phyloP scores from a whole-genome alignment of 37 sponge, comb jelly and placozoan genomes.

The Beroe forskalii region DNA sequence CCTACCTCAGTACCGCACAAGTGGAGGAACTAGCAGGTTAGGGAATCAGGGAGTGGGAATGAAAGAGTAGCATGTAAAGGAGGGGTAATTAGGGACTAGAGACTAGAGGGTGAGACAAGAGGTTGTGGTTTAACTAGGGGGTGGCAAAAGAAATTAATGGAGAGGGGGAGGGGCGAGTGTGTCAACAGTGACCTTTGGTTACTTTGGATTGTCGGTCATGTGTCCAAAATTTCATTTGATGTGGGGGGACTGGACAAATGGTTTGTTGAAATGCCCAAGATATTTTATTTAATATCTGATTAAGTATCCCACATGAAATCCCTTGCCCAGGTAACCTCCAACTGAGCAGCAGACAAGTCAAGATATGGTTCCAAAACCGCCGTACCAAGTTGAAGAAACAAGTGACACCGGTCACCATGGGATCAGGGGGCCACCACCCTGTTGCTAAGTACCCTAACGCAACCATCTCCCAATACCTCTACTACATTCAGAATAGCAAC shows the following conservation, averaged over 20 bases:
- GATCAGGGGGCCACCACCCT: not conserved
- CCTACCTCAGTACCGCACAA: slow-evolving; percentile 62
- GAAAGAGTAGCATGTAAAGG: not conserved
- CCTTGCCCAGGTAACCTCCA: slow-evolving; percentile 21
- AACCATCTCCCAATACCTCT: slow-evolving; percentile 56
- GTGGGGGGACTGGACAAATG: no score
- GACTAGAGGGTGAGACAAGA: not conserved
- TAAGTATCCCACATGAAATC: no score
- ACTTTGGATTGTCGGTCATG: no score
- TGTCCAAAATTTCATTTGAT: no score
- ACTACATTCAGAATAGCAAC: slow-evolving; percentile 52
- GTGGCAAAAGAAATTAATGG: no score
- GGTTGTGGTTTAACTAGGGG: no score
- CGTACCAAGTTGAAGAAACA: slow-evolving; percentile 63
- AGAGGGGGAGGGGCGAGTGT: no score
- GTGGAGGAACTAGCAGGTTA: slow-evolving; percentile 65
- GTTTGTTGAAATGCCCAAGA: no score
- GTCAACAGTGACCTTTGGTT: no score
- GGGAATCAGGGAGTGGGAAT: not conserved
- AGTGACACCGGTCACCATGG: slow-evolving; percentile 44
- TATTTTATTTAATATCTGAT: no score
- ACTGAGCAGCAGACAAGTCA: slow-evolving; percentile 58
- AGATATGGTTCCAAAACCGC: slow-evolving; percentile 62
- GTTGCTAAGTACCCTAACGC: slow-evolving; percentile 31
- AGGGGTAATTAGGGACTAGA: not conserved